Evolutionary conservation across 2,888 invertebrate genomes (phyloP).

Genomic region (Invenusta paracnida): DNA sequence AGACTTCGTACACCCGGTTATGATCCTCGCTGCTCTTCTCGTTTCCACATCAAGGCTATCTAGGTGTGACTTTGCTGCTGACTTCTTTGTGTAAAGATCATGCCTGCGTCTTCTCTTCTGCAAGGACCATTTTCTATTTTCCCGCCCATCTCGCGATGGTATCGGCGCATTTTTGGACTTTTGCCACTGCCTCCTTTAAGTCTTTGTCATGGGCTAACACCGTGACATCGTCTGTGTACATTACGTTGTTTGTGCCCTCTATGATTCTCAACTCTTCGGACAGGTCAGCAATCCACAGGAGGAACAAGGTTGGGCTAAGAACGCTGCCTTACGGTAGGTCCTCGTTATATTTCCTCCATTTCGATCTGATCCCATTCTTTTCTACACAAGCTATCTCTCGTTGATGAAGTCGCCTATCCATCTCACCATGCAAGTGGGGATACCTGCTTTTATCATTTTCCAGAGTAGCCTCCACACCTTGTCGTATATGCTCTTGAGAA

Average conservation of each 20-base stretch:
- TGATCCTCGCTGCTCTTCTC: too few relatives aligned
- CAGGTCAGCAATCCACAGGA: background rate
- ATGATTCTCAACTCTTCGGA: background rate
- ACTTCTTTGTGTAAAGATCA: background rate
- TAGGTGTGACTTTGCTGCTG: too few relatives aligned
- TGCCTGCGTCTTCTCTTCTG: background rate
- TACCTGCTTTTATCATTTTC: background rate
- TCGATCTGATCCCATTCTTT: background rate
- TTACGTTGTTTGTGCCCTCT: background rate
- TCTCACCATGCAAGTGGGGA: background rate
- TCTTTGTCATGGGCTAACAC: background rate
- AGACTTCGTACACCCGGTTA: too few relatives aligned
- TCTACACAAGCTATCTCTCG: background rate
- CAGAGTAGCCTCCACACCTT: too few relatives aligned
- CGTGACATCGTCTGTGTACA: background rate
- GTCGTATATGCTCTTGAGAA: too few relatives aligned
- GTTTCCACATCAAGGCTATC: too few relatives aligned
- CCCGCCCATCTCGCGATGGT: background rate
- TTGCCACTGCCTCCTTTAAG: background rate
- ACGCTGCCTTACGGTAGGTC: background rate
- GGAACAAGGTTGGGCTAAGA: background rate
- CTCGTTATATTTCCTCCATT: background rate
- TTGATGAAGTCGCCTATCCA: background rate
- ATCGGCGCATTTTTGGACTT: background rate
- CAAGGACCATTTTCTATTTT: background rate